These are phyloP conservation scores for Diplolepis rosae DNA, from an alignment of 2,888 invertebrate species.

Conservation along the genomic window DNA sequence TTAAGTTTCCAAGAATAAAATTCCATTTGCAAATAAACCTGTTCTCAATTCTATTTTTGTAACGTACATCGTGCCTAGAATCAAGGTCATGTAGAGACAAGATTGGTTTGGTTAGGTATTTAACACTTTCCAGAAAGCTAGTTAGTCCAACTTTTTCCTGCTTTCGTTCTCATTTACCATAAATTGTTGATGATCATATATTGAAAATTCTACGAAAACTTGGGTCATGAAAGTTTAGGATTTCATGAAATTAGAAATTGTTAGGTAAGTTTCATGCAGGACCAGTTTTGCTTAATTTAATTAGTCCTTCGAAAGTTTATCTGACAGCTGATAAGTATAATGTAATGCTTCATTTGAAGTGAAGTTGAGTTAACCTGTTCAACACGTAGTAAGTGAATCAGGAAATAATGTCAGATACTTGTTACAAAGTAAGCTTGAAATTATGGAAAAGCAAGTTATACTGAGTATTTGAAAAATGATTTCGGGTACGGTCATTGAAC, in stretches of 20 bases:
- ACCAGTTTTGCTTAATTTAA: background rate
- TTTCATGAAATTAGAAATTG: background rate
- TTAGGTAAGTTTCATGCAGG: background rate
- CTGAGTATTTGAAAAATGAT: background rate
- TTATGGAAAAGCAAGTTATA: background rate
- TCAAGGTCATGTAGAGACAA: background rate
- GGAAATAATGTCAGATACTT: constrained; percentile 7
- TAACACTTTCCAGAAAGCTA: background rate
- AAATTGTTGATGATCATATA: background rate
- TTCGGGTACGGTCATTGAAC: background rate
- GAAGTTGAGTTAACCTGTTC: background rate
- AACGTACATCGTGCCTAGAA: background rate
- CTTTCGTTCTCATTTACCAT: background rate
- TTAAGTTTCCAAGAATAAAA: no score
- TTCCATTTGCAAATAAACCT: background rate
- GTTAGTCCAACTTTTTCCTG: background rate
- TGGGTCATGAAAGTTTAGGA: no score
- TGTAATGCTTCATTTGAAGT: background rate
- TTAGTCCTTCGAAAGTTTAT: background rate
- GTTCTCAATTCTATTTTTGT: background rate
- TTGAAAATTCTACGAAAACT: background rate
- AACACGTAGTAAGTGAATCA: constrained; percentile 6
- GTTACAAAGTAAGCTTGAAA: background rate
- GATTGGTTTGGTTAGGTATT: background rate
- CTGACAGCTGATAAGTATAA: background rate